Evolutionary conservation across 2,888 invertebrate species (phyloP), one percentile per base, ranked within the genome.

Genomic region (Melipona beecheii): DNA sequence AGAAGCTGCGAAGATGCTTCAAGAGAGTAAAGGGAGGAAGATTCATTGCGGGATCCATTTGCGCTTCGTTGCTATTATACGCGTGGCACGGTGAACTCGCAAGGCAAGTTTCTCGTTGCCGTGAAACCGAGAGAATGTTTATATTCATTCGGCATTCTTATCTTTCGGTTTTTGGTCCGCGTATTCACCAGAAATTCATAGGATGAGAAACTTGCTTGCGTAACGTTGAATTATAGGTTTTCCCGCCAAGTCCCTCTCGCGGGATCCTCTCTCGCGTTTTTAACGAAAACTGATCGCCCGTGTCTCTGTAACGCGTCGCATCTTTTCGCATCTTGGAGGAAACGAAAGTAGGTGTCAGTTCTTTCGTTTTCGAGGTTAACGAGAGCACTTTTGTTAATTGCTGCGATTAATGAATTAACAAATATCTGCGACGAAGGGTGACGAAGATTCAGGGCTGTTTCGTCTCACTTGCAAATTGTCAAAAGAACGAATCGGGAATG

Each of bases 81-180:
- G n/a, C 31, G 31, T 9, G 43, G 43, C 43, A n/a, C 15, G 5
- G n/a, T 2, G 15, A 58, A 58, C n/a, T 58, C 24, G 15, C 5
- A n/a, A 5, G 2, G 56, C 24, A 58, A 0, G 15, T 58, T 58
- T 13, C 56, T 58, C 15, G n/a, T n/a, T n/a, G n/a, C 15, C n/a
- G n/a, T 5, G 15, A 15, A 58, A n/a, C 13, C n/a, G n/a, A 15
- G n/a, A 58, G 15, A n/a, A n/a, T 58, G 56, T 58, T 58, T 58
- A n/a, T 58, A 58, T 58, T 58, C 56, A 58, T 58, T 15, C 56
- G n/a, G 56, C 15, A 58, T 58, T 58, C 56, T n/a, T 58, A 58
- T 58, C 56, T 58, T 58, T 58, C 15, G n/a, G 15, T n/a, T n/a
- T 58, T 58, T 15, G 56, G 15, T 56, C n/a, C 56, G n/a, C 5